A percentile compares a stretch with the other conserved stretches of the same genome.
phyloP scores from a whole-genome alignment of 1,140 invertebrate species.

The Nasonia giraulti region DNA sequence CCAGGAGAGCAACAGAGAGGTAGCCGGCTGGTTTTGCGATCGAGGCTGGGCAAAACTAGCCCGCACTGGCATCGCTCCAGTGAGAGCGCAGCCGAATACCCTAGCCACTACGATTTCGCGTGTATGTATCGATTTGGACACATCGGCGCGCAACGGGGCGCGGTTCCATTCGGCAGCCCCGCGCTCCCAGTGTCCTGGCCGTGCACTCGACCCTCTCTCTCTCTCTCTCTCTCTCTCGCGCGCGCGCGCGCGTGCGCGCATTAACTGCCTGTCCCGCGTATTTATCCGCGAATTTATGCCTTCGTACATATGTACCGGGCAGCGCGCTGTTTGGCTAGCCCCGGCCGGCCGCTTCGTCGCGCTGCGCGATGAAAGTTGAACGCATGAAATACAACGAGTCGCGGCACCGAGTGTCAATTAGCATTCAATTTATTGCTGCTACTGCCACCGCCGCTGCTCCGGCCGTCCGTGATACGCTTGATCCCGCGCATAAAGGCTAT shows the following conservation, averaged over 20 bases:
- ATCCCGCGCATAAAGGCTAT: constrained; percentile 7
- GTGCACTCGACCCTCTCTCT: background rate
- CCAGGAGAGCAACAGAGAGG: background rate
- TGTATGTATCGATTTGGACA: constrained; percentile 65
- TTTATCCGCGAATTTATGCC: constrained; percentile 69
- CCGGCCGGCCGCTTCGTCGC: background rate
- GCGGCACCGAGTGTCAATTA: constrained; percentile 61
- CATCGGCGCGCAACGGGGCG: constrained; percentile 31
- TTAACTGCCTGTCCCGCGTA: constrained; percentile 66
- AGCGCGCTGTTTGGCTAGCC: constrained; percentile 44
- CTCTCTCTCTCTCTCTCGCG: background rate
- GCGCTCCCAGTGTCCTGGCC: constrained; percentile 17
- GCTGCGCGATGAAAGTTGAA: constrained; percentile 61
- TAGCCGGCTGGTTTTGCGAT: too few relatives aligned
- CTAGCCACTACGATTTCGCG: background rate
- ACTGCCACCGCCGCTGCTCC: background rate
- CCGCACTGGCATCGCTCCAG: constrained; percentile 3
- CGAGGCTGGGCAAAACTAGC: background rate
- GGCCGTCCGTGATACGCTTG: background rate
- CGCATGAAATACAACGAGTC: constrained; percentile 62
- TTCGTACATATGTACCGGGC: constrained; percentile 62
- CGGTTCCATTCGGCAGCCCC: background rate
- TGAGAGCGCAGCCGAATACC: background rate
- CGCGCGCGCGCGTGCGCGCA: constrained; percentile 56
- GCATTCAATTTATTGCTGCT: constrained; percentile 66